Conservation (phyloP, 2,797 vertebrate species). For the Todus mexicanus region DNA sequence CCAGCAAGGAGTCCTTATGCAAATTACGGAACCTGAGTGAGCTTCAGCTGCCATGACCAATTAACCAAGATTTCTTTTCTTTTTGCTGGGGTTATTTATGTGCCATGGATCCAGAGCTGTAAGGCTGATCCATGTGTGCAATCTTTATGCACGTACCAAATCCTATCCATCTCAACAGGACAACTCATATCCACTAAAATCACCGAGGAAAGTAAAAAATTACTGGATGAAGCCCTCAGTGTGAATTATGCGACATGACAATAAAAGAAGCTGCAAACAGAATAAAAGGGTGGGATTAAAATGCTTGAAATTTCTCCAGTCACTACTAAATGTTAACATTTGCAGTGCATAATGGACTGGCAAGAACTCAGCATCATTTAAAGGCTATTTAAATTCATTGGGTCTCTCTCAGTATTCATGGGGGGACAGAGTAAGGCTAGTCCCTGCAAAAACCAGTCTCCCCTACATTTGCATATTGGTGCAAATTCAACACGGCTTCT, state of each 20-base stretch:
- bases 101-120: background rate
- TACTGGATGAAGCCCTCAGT: background rate
- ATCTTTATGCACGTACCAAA: background rate
- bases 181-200: background rate
- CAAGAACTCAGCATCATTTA: background rate
- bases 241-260: background rate
- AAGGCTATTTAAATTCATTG: background rate
- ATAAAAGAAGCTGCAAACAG: background rate
- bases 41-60: background rate
- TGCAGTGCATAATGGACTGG: background rate
- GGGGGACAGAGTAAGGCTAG: background rate
- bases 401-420: background rate
- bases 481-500: background rate
- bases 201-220: background rate
- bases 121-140: background rate
- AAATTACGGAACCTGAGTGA: background rate
- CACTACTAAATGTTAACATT: background rate
- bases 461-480: background rate
- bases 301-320: background rate
- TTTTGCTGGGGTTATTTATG: background rate
- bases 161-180: background rate
- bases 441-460: background rate
- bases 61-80: background rate
- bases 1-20: background rate
- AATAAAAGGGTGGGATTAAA: slow-evolving; percentile 10